Percentiles rank a stretch among this genome's conserved stretches.
Conservation (phyloP, 2,888 invertebrate species). For the Sphinx pinastri region DNA sequence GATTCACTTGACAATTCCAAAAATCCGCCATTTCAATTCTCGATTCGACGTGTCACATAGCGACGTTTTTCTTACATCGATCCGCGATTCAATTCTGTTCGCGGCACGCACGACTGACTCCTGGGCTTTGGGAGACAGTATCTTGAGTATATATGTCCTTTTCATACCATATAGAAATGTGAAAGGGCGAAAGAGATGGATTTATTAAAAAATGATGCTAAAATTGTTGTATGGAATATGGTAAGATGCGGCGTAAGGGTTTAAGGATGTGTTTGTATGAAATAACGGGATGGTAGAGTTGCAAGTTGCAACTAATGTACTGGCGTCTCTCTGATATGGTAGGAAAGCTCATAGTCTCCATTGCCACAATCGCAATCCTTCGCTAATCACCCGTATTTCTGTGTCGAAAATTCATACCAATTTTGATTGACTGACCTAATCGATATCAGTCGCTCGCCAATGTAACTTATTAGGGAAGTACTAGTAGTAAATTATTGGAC, state of each 20-base stretch:
- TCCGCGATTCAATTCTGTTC: conserved; percentile 48
- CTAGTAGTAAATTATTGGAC: too few species aligned
- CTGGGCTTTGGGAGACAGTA: conserved; percentile 26
- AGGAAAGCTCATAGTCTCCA: too few species aligned
- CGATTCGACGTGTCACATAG: conserved; percentile 19
- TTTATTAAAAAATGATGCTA: neutral
- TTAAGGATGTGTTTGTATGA: neutral
- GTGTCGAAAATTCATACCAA: too few species aligned
- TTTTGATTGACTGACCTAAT: too few species aligned
- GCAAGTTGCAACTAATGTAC: too few species aligned
- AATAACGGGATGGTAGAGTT: too few species aligned
- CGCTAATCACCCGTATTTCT: too few species aligned
- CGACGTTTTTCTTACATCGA: conserved; percentile 36
- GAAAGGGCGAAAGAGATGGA: neutral
- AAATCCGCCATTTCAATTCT: conserved; percentile 7
- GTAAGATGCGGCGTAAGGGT: neutral
- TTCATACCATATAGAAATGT: conserved; percentile 29
- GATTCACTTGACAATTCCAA: neutral
- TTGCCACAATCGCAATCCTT: too few species aligned
- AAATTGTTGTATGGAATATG: conserved; percentile 3
- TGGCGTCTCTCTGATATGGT: too few species aligned
- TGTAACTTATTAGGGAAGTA: too few species aligned
- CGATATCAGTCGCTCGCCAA: too few species aligned
- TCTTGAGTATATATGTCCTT: conserved; percentile 33
- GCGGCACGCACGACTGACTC: conserved; percentile 58